These are phyloP conservation scores for Riptortus pedestris DNA, from an alignment of 1,140 invertebrate genomes.

Conservation along the genomic window DNA sequence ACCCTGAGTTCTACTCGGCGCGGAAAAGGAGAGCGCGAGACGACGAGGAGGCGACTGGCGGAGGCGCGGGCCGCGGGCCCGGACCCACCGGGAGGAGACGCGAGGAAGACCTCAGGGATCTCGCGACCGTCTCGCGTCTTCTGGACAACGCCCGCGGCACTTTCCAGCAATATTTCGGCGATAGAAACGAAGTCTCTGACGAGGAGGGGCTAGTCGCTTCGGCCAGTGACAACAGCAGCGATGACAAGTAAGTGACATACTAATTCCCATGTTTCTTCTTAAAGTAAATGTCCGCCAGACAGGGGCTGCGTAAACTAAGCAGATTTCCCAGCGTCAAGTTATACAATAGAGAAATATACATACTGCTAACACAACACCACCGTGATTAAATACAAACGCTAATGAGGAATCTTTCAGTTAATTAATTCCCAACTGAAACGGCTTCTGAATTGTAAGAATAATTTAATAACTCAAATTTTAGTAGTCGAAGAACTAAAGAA, in stretches of 20 bases:
- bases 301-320: no score
- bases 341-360: no score
- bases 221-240: constrained; percentile 61
- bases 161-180: constrained; percentile 44
- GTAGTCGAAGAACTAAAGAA: no score
- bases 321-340: no score
- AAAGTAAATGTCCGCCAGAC: no score
- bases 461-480: no score
- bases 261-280: no score
- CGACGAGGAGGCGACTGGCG: not conserved
- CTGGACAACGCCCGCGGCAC: constrained; percentile 67
- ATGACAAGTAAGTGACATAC: constrained; percentile 52
- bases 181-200: constrained; percentile 48
- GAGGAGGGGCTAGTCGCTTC: constrained; percentile 63
- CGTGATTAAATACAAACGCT: no score
- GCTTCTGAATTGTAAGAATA: no score
- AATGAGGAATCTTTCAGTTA: no score
- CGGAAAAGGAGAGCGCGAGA: constrained; percentile 34
- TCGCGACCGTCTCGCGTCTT: constrained; percentile 64
- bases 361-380: no score
- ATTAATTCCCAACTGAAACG: no score
- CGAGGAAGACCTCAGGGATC: constrained; percentile 38
- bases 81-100: not conserved
- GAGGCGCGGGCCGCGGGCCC: not conserved
- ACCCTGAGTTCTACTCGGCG: constrained; percentile 77